phyloP scores from a whole-genome alignment of 1,140 invertebrate genomes.

The Sminthurides bifidus region DNA sequence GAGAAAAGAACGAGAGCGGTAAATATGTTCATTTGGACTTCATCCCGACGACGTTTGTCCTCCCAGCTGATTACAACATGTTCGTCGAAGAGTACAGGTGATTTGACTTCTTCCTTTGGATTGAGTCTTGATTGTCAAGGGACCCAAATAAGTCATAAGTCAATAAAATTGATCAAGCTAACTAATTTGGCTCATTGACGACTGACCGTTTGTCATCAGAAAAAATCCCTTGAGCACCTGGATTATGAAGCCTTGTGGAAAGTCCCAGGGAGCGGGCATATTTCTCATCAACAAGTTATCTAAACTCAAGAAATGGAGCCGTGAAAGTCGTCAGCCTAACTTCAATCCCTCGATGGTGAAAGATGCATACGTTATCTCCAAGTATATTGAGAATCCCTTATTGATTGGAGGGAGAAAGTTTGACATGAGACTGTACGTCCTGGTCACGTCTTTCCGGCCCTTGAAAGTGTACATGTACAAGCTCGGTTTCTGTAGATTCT shows the following conservation, averaged over 20 bases:
- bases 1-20: constrained; percentile 50
- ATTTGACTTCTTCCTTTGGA: too few relatives aligned
- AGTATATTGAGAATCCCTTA: constrained; percentile 71
- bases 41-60: constrained; percentile 80
- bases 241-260: constrained; percentile 92
- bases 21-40: constrained; percentile 76
- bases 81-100: constrained; percentile 82
- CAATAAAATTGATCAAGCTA: too few relatives aligned
- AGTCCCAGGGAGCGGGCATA: constrained; percentile 76
- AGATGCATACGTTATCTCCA: constrained; percentile 82
- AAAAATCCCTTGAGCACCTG: constrained; percentile 84
- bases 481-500: constrained; percentile 73
- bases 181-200: too few relatives aligned
- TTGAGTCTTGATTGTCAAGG: too few relatives aligned
- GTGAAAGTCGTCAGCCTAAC: constrained; percentile 58
- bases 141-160: too few relatives aligned
- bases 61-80: constrained; percentile 89
- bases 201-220: constrained; percentile 30
- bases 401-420: constrained; percentile 83
- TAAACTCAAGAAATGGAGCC: constrained; percentile 75
- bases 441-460: constrained; percentile 75
- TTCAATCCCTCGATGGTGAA: constrained; percentile 65
- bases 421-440: constrained; percentile 64
- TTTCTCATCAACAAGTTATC: constrained; percentile 80
- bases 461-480: constrained; percentile 62